Base-by-base conservation (phyloP, 2,888 invertebrate species). In the Lycaena phlaeas region DNA sequence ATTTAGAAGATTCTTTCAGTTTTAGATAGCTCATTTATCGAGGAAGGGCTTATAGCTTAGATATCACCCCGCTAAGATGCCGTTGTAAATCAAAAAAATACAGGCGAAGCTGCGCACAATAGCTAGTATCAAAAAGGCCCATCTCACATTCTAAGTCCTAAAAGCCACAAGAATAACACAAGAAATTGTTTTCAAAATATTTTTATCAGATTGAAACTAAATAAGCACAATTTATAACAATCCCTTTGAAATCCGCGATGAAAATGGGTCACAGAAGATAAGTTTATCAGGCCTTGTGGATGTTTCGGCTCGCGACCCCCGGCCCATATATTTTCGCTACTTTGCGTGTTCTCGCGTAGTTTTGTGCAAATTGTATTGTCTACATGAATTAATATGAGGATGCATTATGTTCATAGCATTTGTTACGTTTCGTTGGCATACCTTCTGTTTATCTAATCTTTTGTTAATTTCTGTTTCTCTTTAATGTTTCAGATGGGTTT, bases 321-420 rank as follows among this genome's bases (percentile, higher is more conserved):
- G 52, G 52, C 48, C 45, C 42, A 51, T 57, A 58, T 58, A 51
- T 51, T 48, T n/a, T 46, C 43, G 46, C 48, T 50, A 54, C 55
- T 54, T 63, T 57, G 62, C 68, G 63, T 66, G 63, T 56, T 52
- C 48, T 46, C 45, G 42, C 45, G 55, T 61, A 63, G 60, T 65
- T 63, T 54, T 47, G 49, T 45, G 27, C 49, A 61, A 64, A 65
- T 66, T 64, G 61, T 64, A 66, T 68, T 68, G 63, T 57, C 62
- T 59, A 50, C 46, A 46, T 44, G 43, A 49, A 53, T 55, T 59
- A 54, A 53, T 58, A 44, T 37, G 49, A 41, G 51, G 48, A 53
- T 47, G 48, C 55, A 54, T 54, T 47, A 50, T 51, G 53, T 57
- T 54, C 18, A 14, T 18, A 4, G 3, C 18, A 11, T 31, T 11